Conservation (phyloP, 2,113 vertebrate species). For the Channa maculata region DNA sequence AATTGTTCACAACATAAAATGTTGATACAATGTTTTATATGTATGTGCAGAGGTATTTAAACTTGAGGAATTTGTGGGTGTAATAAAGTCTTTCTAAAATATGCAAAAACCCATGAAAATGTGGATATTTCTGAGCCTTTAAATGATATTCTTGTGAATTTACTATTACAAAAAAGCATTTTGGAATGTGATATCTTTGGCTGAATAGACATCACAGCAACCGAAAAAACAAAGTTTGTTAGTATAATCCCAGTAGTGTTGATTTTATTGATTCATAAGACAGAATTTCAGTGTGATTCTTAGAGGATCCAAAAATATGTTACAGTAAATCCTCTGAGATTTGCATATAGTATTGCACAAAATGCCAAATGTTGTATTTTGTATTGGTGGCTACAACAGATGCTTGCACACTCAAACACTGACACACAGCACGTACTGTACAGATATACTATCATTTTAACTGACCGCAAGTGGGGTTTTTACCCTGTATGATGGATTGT, state of each 20-base stretch:
- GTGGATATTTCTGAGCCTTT: no score
- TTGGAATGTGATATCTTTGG: background rate
- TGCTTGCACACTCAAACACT: background rate
- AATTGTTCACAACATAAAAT: background rate
- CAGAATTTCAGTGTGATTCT: slow-evolving; percentile 29
- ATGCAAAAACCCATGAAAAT: no score
- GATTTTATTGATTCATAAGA: slow-evolving; percentile 36
- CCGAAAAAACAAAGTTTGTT: slow-evolving; percentile 7
- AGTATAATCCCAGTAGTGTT: slow-evolving; percentile 15
- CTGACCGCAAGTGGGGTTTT: slow-evolving; percentile 64
- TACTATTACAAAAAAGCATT: background rate
- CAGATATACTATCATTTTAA: slow-evolving; percentile 47
- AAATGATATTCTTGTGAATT: background rate
- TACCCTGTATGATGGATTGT: slow-evolving; percentile 77
- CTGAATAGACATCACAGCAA: slow-evolving; percentile 23
- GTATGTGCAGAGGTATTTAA: background rate
- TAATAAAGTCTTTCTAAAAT: background rate
- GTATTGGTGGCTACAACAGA: background rate
- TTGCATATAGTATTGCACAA: slow-evolving; percentile 7
- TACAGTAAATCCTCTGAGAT: slow-evolving; percentile 45
- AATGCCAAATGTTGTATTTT: slow-evolving; percentile 29
- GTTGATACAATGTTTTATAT: background rate
- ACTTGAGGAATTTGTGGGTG: background rate
- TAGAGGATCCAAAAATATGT: slow-evolving; percentile 16
- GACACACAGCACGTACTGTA: slow-evolving; percentile 1